Conservation (phyloP, 2,113 vertebrate species). For the Tragelaphus imberbis region DNA sequence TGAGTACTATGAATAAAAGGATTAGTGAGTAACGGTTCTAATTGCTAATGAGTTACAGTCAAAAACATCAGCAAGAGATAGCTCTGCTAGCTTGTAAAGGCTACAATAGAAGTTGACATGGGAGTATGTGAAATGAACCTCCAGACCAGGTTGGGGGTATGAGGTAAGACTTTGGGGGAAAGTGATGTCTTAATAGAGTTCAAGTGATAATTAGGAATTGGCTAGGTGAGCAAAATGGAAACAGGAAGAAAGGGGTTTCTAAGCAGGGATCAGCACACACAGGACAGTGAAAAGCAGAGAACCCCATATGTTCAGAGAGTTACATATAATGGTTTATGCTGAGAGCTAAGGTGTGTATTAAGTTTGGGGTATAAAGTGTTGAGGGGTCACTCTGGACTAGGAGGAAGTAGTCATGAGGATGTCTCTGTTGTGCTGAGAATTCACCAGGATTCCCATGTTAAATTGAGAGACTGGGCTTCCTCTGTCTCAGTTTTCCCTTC, state of each 20-base stretch:
- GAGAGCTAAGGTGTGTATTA: not conserved
- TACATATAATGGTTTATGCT: not conserved
- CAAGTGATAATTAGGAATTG: not conserved
- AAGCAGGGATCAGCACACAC: not conserved
- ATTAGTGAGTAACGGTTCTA: not conserved
- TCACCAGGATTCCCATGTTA: not conserved
- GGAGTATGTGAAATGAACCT: not conserved
- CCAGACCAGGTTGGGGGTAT: not conserved
- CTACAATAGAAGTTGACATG: not conserved
- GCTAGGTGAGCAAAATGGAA: not conserved
- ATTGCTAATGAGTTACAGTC: not conserved
- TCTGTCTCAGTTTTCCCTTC: not conserved
- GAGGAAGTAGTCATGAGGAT: not conserved
- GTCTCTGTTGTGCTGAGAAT: not conserved
- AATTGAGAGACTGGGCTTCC: not conserved
- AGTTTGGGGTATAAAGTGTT: not conserved
- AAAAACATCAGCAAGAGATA: not conserved
- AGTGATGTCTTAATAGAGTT: not conserved
- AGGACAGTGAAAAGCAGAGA: not conserved
- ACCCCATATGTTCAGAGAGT: not conserved
- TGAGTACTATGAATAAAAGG: not conserved
- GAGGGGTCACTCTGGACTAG: not conserved
- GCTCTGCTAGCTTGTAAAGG: not conserved
- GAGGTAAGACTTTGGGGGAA: not conserved
- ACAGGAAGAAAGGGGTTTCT: not conserved